Evolutionary conservation across 2,797 vertebrate genomes (phyloP).

Genomic region (Halcyon smyrnensis): DNA sequence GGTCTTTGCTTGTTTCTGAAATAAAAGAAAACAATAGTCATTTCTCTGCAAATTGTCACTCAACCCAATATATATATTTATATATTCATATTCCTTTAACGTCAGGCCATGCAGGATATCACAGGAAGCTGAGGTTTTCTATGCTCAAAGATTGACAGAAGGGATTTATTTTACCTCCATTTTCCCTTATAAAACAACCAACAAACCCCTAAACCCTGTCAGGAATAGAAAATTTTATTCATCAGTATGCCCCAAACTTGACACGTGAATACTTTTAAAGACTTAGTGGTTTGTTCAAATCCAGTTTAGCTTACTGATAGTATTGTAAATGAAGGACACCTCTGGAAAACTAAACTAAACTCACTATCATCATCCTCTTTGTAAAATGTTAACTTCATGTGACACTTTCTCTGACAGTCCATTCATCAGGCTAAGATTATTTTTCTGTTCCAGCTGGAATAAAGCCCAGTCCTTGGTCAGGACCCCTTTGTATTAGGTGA

Average conservation of each 20-base stretch:
- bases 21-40: background rate
- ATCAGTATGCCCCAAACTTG: background rate
- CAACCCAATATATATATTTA: background rate
- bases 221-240: background rate
- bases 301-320: background rate
- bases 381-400: background rate
- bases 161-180: background rate
- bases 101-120: background rate
- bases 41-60: background rate
- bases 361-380: background rate
- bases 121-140: background rate
- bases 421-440: background rate
- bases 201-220: background rate
- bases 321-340: background rate
- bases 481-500: background rate
- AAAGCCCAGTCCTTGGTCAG: background rate
- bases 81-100: accelerated
- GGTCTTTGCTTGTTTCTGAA: slow-evolving; percentile 81
- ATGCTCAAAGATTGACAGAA: background rate
- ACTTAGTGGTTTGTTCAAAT: background rate
- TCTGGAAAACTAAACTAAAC: background rate
- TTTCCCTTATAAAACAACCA: background rate
- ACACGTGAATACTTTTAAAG: background rate
- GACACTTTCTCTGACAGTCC: background rate
- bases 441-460: background rate